Conservation (phyloP, 2,797 vertebrate species). For the Microchirus variegatus region DNA sequence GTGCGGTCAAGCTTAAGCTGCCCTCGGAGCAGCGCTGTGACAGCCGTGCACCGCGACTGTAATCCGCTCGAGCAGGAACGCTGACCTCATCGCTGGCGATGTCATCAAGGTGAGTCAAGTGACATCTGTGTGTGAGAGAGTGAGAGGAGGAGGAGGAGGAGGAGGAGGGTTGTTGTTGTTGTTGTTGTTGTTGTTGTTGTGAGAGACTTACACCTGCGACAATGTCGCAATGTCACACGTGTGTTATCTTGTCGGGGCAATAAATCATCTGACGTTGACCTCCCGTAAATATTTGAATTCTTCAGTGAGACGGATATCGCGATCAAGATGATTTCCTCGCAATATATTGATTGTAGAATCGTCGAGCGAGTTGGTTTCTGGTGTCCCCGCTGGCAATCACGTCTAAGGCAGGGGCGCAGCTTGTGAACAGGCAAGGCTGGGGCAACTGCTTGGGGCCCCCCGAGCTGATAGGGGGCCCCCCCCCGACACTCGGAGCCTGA, state of each 20-base stretch:
- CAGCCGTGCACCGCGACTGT: constrained; percentile 23
- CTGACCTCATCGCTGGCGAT: constrained; percentile 59
- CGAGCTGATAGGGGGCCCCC: too few species aligned
- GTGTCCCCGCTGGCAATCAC: too few species aligned
- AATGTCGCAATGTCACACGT: constrained; percentile 4
- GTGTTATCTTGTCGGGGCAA: constrained; percentile 10
- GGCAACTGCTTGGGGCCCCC: too few species aligned
- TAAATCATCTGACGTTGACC: background rate
- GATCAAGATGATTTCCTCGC: too few species aligned
- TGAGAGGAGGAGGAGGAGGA: background rate
- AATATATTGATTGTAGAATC: too few species aligned
- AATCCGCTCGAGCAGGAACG: constrained; percentile 47
- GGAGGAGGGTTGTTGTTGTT: constrained; percentile 4
- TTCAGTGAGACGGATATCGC: too few species aligned
- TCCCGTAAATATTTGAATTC: too few species aligned
- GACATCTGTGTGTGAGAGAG: constrained; percentile 11
- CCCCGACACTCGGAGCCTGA: too few species aligned
- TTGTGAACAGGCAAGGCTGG: too few species aligned
- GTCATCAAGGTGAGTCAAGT: constrained; percentile 71
- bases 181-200: constrained; percentile 6
- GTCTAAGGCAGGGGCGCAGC: too few species aligned
- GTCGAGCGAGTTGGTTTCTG: too few species aligned
- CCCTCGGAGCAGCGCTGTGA: constrained; percentile 39
- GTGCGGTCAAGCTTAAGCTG: constrained; percentile 53
- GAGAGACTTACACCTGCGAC: constrained; percentile 1